A percentile compares a stretch with the other conserved stretches of the same genome.
phyloP scores from a whole-genome alignment of 2,797 vertebrate species.

The Neosilurus mollespiculum region DNA sequence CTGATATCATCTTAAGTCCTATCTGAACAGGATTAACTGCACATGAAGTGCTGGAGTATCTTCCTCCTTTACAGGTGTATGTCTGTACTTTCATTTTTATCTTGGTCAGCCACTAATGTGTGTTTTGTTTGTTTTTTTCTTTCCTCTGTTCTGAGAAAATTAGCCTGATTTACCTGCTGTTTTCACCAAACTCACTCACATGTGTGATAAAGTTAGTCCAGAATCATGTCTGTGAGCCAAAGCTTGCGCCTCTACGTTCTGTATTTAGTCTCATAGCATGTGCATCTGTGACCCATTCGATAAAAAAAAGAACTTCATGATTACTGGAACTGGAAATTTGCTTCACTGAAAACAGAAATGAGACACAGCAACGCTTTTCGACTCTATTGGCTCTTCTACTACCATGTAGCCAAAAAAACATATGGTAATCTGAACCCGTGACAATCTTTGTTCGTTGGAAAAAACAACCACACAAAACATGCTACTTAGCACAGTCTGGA shows the following conservation, averaged over 20 bases:
- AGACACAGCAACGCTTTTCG: background rate
- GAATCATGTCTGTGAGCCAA: background rate
- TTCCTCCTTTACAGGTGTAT: no score
- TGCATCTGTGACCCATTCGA: background rate
- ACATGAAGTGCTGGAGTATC: background rate
- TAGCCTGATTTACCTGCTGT: background rate
- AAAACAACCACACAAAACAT: no score
- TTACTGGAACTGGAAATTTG: background rate
- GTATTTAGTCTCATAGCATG: background rate
- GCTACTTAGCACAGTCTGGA: background rate
- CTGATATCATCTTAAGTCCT: background rate
- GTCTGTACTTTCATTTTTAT: background rate
- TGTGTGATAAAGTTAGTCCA: background rate
- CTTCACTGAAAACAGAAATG: background rate
- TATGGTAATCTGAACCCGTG: no score
- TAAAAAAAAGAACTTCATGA: background rate
- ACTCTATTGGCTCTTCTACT: background rate
- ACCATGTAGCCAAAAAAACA: no score
- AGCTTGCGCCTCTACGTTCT: background rate
- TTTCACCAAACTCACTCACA: background rate
- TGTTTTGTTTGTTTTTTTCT: no score
- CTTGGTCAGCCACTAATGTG: no score
- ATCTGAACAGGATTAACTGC: background rate
- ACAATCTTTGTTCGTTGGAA: no score
- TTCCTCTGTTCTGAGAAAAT: background rate